Evolutionary conservation across 1,140 invertebrate species (phyloP), one percentile per base, ranked within the genome.

Genomic region (Artemia franciscana): DNA sequence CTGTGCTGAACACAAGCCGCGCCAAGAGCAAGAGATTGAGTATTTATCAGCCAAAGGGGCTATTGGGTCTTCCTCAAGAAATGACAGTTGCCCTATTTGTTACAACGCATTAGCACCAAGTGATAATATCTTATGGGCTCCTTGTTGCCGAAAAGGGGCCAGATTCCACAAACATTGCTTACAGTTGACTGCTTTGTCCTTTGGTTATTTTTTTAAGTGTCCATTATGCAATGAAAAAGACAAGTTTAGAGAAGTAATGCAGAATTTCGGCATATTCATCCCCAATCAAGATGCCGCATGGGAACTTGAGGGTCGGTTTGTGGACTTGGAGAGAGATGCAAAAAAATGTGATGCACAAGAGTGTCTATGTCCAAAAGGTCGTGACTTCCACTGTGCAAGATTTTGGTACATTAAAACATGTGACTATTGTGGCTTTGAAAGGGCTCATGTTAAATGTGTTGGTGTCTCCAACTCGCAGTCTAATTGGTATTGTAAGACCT

Each of bases 131-230:
- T 64, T 82, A 9, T 76, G 77, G 72, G 74, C 79, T n/a, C 77
- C 80, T 0, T 83, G 81, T 69, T 83, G 80, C 67, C 75, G 74
- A 62, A 77, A 77, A 62, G 77, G 77, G 66, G 74, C 78, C 5
- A 81, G 76, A 76, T 82, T 81, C 68, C 80, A 82, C 70, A 70
- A 77, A 56, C 66, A 66, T 25, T 82, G 81, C 73, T 72, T 83
- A 62, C 78, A 80, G 78, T 75, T 74, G 72, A 72, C 81, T 63
- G 80, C 82, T 2, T 65, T 76, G 23, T 80, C 76, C 71, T 78
- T 81, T 51, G 81, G 82, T 0, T 79, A 83, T 67, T 83, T 82
- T 68, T 83, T 84, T 68, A 82, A 81, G 66, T 83, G 82, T 69
- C 81, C 82, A 5, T 66, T 82, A 2, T 84, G 82, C 68, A 82